phyloP scores from a whole-genome alignment of 1,140 invertebrate genomes.

The Lordiphosa mommai region DNA sequence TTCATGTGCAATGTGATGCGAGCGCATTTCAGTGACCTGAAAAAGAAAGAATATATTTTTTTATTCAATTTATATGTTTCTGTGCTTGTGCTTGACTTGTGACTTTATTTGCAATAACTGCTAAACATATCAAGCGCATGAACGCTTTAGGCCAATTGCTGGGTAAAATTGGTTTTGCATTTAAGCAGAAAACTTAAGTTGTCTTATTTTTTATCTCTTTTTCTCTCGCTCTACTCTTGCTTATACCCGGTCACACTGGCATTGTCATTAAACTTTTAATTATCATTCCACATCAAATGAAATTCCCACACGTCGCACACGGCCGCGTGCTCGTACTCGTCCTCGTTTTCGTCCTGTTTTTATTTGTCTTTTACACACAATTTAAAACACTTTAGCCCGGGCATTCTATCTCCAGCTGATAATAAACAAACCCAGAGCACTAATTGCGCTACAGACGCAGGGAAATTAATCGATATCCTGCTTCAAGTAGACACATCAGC shows the following conservation, averaged over 20 bases:
- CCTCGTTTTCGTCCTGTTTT: constrained; percentile 3
- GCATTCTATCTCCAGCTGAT: neutral
- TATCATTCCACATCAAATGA: constrained; percentile 24
- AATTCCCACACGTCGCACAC: constrained; percentile 38
- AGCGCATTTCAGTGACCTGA: constrained; percentile 87
- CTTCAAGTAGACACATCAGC: constrained; percentile 21
- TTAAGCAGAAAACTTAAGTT: neutral
- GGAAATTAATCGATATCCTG: constrained; percentile 77
- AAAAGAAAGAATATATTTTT: no score
- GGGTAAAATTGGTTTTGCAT: neutral
- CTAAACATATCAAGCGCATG: no score
- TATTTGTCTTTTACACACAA: constrained; percentile 44
- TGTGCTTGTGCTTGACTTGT: no score
- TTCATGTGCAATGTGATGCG: constrained; percentile 96
- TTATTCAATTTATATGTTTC: no score
- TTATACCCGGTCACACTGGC: constrained; percentile 19
- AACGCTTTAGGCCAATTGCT: no score
- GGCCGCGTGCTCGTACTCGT: neutral
- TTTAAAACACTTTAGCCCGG: constrained; percentile 36
- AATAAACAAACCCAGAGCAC: constrained; percentile 61
- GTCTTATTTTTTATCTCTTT: neutral
- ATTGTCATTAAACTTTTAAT: constrained; percentile 44
- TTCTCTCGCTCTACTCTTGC: neutral
- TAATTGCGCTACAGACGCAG: constrained; percentile 69
- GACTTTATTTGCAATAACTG: no score